Evolutionary conservation across 2,888 invertebrate genomes (phyloP).

Genomic region (Spatulosminthurus flaviceps): DNA sequence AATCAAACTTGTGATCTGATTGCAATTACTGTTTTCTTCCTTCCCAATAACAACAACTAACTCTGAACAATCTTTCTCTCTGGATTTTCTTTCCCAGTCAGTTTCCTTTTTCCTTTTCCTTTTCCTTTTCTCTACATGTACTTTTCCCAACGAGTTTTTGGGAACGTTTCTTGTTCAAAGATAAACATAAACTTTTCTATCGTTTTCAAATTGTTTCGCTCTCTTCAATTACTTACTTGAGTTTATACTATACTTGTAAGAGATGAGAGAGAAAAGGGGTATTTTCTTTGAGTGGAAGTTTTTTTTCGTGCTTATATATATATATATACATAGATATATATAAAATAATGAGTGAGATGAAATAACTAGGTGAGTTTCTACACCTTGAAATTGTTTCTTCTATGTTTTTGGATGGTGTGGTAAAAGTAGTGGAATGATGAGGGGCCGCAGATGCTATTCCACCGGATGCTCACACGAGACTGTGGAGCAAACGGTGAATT

Average conservation of each 20-base stretch:
- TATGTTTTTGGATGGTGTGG: not conserved
- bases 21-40: slow-evolving; percentile 20
- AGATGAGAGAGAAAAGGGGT: not conserved
- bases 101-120: not conserved
- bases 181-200: slow-evolving; percentile 26
- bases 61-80: not conserved
- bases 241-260: not conserved
- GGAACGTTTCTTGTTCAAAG: slow-evolving; percentile 8
- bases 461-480: slow-evolving; percentile 30
- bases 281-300: not conserved
- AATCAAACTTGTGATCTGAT: slow-evolving; percentile 28
- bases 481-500: not conserved
- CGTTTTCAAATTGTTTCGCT: slow-evolving; percentile 15
- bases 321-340: not conserved
- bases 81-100: not conserved
- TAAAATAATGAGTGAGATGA: not conserved
- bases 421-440: not conserved
- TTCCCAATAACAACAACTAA: not conserved
- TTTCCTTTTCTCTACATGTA: too few species aligned
- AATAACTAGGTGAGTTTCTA: not conserved
- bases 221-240: not conserved
- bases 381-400: not conserved
- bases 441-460: not conserved
- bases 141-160: not conserved
- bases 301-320: not conserved